Percentiles rank a stretch among this genome's conserved stretches.
These are phyloP conservation scores for Aviceda subcristata DNA, from an alignment of 2,113 vertebrate species.

Conservation along the genomic window DNA sequence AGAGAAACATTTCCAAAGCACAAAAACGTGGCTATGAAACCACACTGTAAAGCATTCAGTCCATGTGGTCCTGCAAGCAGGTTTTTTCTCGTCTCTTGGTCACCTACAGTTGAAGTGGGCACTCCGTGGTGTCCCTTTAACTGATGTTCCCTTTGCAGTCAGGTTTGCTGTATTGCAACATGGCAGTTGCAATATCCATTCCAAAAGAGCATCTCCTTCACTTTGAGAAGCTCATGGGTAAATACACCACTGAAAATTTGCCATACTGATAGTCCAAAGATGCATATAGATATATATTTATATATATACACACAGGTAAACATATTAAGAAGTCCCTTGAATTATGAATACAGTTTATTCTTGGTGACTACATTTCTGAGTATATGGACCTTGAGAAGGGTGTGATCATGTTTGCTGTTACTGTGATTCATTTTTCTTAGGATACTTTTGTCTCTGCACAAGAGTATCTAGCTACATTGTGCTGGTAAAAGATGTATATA, in stretches of 20 bases:
- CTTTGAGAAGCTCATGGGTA: not conserved
- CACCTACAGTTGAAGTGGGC: not conserved
- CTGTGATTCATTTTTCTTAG: not conserved
- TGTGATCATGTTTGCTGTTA: not conserved
- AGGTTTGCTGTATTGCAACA: not conserved
- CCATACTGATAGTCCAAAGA: not conserved
- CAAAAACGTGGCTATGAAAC: not conserved
- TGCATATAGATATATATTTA: not conserved
- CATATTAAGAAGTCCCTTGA: not conserved
- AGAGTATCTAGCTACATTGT: not conserved
- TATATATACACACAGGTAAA: too few species aligned
- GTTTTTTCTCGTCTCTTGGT: not conserved
- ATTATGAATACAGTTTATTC: not conserved
- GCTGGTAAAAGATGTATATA: not conserved
- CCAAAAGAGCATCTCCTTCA: not conserved
- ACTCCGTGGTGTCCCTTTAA: not conserved
- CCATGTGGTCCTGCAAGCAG: not conserved
- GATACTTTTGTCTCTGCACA: not conserved
- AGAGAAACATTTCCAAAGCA: not conserved
- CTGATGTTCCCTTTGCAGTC: not conserved
- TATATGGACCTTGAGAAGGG: not conserved
- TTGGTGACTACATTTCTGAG: not conserved
- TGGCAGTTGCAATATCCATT: not conserved
- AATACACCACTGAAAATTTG: not conserved
- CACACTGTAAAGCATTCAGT: not conserved